Evolutionary conservation across 2,888 invertebrate genomes (phyloP), one percentile per base, ranked within the genome.

Genomic region (Rhimphoctona megacephalus): DNA sequence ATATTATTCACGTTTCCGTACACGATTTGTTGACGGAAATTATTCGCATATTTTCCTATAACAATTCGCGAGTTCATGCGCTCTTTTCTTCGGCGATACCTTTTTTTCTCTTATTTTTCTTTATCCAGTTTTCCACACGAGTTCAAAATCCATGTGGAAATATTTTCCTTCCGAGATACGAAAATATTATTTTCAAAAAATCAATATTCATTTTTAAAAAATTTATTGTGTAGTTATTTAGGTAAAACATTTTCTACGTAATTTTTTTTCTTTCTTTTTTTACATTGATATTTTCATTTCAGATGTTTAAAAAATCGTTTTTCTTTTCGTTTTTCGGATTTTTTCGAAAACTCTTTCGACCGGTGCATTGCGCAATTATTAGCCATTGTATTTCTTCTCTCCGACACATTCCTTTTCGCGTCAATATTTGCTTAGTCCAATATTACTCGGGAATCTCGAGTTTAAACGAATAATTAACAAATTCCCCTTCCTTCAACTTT

Each of bases 371-470:
- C 83, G 83, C 74, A 79, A 79, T 79, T 25, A 0, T 22, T 14
- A 73, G 22, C 25, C 25, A 36, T 52, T 39, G 14, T 22, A 22
- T 46, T n/a, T n/a, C n/a, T 43, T 1, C 30, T 46, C 54, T 61
- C 80, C 52, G 8, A 19, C 14, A 22, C 69, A 17, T 54, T 54
- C 52, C 46, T 52, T 36, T 52, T 54, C 39, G 64, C 39, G 43
- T 70, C 80, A 81, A 81, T 81, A 81, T 85, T 81, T 39, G 46
- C 19, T 76, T 46, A 77, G 70, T 70, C 61, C 66, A 72, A 85
- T 57, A 67, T 36, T 66, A 39, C 49, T 33, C n/a, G 25, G n/a
- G 66, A 85, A 76, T 70, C 72, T 76, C 77, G 72, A 46, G 76
- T 72, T 66, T 66, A 73, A 81, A 85, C 66, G 81, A 85, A 85